Evolutionary conservation across 2,888 invertebrate genomes (phyloP).

Genomic region (Biston betularia): DNA sequence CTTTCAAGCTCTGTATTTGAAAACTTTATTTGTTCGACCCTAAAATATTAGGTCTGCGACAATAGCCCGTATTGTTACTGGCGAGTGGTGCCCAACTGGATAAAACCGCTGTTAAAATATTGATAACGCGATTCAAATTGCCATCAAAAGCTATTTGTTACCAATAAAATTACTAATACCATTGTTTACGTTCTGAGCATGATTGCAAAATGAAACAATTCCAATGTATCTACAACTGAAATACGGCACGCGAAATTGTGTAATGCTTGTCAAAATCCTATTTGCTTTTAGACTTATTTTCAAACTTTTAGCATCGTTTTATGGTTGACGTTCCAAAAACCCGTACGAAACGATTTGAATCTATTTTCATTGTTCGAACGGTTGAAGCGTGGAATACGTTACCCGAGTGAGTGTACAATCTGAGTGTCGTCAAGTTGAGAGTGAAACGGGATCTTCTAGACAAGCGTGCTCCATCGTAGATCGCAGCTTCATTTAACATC

Average conservation of each 20-base stretch:
- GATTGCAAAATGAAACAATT: constrained; percentile 9
- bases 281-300: too few relatives aligned
- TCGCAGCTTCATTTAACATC: too few relatives aligned
- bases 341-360: too few relatives aligned
- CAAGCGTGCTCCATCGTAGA: too few relatives aligned
- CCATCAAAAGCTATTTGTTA: constrained; percentile 29
- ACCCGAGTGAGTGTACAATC: too few relatives aligned
- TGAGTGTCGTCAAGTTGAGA: too few relatives aligned
- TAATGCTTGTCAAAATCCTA: too few relatives aligned
- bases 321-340: too few relatives aligned
- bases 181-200: constrained; percentile 16
- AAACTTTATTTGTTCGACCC: constrained; percentile 16
- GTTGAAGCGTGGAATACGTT: too few relatives aligned
- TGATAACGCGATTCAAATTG: constrained; percentile 27
- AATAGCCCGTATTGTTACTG: constrained; percentile 26
- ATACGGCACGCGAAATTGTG: background rate
- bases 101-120: constrained; percentile 29
- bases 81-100: constrained; percentile 12
- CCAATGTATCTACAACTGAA: background rate
- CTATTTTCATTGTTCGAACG: too few relatives aligned
- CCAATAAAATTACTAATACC: constrained; percentile 26
- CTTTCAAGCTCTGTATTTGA: constrained; percentile 6
- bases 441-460: too few relatives aligned
- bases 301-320: too few relatives aligned
- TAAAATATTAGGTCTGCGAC: constrained; percentile 25